Evolutionary conservation across 2,113 vertebrate genomes (phyloP).

Genomic region (Nestor notabilis): DNA sequence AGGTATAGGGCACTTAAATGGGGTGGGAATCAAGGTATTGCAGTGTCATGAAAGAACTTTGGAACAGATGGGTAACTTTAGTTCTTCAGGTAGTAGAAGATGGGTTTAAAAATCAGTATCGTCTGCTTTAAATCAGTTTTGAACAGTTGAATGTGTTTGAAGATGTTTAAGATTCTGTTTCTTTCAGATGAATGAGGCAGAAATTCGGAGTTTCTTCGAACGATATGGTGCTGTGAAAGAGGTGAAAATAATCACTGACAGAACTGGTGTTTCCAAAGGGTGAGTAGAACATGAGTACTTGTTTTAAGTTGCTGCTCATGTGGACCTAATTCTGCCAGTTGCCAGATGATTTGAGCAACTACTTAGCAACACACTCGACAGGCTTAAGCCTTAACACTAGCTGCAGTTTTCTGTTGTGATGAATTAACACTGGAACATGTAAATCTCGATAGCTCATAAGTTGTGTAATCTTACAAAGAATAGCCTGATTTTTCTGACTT

Average conservation of each 20-base stretch:
- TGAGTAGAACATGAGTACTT: slow-evolving; percentile 58
- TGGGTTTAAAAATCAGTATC: neutral
- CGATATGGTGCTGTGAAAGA: slow-evolving; percentile 89
- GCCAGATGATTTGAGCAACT: neutral
- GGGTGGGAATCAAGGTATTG: neutral
- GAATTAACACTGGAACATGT: neutral
- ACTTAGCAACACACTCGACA: neutral
- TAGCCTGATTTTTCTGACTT: neutral
- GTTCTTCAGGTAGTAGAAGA: neutral
- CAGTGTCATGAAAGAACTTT: neutral
- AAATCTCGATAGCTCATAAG: neutral
- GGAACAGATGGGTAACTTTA: neutral
- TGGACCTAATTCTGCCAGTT: neutral
- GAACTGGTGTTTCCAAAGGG: slow-evolving; percentile 93
- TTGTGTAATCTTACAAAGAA: neutral
- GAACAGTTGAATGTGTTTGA: neutral
- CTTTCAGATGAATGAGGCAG: slow-evolving; percentile 86
- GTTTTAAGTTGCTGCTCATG: neutral
- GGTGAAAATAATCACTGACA: slow-evolving; percentile 95
- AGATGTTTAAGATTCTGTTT: neutral
- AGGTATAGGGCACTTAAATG: accelerated
- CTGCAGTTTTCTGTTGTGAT: neutral
- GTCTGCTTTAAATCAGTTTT: neutral
- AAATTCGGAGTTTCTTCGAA: slow-evolving; percentile 88
- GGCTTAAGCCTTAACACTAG: neutral